Conservation (phyloP, 2,797 vertebrate genomes). For the Argyrosomus regius region DNA sequence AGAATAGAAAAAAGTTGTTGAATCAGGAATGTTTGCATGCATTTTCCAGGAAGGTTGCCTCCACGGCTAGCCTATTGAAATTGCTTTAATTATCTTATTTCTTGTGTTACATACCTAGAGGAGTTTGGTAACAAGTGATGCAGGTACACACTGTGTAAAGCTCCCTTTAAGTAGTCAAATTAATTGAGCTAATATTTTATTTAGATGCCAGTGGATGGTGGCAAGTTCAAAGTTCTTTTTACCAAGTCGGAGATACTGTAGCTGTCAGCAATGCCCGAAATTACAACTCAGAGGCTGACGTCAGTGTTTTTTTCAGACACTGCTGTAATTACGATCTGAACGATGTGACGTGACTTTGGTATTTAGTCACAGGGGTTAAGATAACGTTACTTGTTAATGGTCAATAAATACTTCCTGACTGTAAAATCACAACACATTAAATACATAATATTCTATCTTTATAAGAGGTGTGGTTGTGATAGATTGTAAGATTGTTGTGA, state of each 20-base stretch:
- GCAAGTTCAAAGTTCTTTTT: not conserved
- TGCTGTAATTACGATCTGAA: not conserved
- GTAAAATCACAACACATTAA: too few relatives aligned
- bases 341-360: not conserved
- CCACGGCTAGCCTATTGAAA: not conserved
- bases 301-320: not conserved
- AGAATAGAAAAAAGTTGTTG: not conserved
- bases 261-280: not conserved
- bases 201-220: not conserved
- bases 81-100: not conserved
- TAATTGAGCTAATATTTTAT: not conserved
- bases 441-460: not conserved
- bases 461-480: not conserved
- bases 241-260: not conserved
- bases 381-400: too few relatives aligned
- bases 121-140: not conserved
- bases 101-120: not conserved
- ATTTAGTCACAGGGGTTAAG: too few relatives aligned
- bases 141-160: not conserved
- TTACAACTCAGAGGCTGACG: not conserved
- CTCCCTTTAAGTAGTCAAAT: not conserved
- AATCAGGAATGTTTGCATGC: not conserved
- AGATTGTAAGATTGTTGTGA: too few relatives aligned
- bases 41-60: slow-evolving; percentile 1
- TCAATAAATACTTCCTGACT: too few relatives aligned